A percentile compares a stretch with the other conserved stretches of the same genome.
Conservation (phyloP, 2,888 invertebrate species). For the Cecidostiba fungosa region DNA sequence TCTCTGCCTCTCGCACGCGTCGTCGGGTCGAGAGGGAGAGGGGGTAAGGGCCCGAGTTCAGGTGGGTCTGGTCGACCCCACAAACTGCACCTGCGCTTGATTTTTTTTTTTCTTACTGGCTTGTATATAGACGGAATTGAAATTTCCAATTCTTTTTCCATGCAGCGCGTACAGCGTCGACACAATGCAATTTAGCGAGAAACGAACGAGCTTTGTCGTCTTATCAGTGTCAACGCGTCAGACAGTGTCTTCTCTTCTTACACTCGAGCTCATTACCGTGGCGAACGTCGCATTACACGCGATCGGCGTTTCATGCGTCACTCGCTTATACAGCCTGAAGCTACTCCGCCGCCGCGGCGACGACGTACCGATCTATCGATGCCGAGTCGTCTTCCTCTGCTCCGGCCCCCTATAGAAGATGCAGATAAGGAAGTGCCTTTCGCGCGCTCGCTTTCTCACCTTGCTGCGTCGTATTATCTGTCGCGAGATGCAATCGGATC, state of each 20-base stretch:
- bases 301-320: conserved; percentile 5
- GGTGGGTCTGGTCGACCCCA: not conserved
- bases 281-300: not conserved
- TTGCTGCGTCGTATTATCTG: not conserved
- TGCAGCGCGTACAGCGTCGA: not conserved
- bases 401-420: not conserved
- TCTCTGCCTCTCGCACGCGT: not conserved
- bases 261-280: conserved; percentile 8
- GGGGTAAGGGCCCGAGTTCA: conserved; percentile 3
- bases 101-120: not conserved
- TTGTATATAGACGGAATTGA: not conserved
- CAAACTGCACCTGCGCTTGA: not conserved
- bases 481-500: conserved; percentile 29
- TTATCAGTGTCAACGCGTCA: not conserved
- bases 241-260: not conserved
- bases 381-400: not conserved
- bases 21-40: not conserved
- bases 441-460: not conserved
- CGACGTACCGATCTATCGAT: conserved; percentile 6
- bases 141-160: not conserved
- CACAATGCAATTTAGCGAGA: no score
- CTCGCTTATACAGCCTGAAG: not conserved
- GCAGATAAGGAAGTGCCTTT: conserved; percentile 9
- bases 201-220: not conserved
- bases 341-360: not conserved